These are phyloP conservation scores for Augochlora pura DNA, from an alignment of 1,140 invertebrate species.

Conservation along the genomic window DNA sequence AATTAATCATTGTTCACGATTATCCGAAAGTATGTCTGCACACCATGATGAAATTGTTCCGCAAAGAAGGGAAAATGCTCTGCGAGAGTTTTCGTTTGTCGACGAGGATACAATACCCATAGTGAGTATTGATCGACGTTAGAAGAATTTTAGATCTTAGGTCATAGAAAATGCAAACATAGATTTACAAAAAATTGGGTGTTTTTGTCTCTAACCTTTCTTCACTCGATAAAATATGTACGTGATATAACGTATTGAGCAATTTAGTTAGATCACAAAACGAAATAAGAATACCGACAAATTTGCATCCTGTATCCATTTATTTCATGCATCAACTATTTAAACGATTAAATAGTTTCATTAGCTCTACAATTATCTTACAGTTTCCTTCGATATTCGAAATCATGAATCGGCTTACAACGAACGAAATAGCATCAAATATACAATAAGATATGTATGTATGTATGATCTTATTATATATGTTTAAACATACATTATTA, in stretches of 20 bases:
- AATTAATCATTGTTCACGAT: constrained; percentile 13
- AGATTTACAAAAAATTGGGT: constrained; percentile 16
- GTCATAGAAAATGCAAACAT: constrained; percentile 13
- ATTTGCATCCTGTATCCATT: background rate
- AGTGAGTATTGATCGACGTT: constrained; percentile 63
- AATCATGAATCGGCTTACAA: background rate
- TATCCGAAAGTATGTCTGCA: constrained; percentile 33
- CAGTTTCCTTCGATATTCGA: background rate
- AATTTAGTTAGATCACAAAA: background rate
- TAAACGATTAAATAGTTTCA: background rate
- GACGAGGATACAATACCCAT: constrained; percentile 67
- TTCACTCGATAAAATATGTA: background rate
- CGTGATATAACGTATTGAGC: background rate
- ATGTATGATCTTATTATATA: too few species aligned
- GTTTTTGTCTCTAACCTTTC: constrained; percentile 6
- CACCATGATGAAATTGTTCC: constrained; percentile 51
- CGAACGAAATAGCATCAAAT: background rate
- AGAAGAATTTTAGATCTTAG: background rate
- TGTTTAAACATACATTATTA: too few species aligned
- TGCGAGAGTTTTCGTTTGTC: constrained; percentile 66
- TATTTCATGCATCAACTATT: background rate
- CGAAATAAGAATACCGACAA: background rate
- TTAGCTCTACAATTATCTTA: background rate
- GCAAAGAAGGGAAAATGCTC: constrained; percentile 64
- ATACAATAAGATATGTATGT: background rate